phyloP scores from a whole-genome alignment of 1,140 invertebrate species.

The Philotrypesis tridentata region DNA sequence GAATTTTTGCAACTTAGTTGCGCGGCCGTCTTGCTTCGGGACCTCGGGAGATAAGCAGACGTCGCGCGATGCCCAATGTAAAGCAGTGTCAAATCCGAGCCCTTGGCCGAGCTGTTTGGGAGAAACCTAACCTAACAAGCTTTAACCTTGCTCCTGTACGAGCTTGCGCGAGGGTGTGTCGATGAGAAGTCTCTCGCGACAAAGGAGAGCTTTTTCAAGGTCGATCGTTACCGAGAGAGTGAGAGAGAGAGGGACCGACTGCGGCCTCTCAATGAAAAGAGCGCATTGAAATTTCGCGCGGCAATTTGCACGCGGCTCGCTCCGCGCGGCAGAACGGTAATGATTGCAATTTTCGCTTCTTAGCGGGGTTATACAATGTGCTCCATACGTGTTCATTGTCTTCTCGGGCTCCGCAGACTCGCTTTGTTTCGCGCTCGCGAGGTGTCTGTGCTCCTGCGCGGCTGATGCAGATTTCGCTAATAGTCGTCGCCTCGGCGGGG shows the following conservation, averaged over 20 bases:
- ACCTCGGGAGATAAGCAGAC: neutral
- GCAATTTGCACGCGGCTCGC: too few relatives aligned
- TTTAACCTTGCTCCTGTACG: neutral
- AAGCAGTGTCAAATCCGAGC: neutral
- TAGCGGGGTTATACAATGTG: too few relatives aligned
- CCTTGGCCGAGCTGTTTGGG: neutral
- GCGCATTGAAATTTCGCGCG: neutral
- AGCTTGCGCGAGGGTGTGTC: slow-evolving; percentile 33
- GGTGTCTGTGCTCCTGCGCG: too few relatives aligned
- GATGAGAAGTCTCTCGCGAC: neutral
- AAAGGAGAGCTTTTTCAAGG: slow-evolving; percentile 18
- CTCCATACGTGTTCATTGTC: neutral
- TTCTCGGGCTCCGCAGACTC: neutral
- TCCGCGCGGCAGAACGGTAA: too few relatives aligned
- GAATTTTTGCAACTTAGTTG: too few relatives aligned
- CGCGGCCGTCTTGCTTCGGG: neutral
- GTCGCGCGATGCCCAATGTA: neutral
- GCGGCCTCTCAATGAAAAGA: neutral
- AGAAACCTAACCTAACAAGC: slow-evolving; percentile 37
- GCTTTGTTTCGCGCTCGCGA: neutral
- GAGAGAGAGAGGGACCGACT: too few relatives aligned
- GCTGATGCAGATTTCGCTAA: too few relatives aligned
- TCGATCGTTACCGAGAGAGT: neutral
- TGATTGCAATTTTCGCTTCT: too few relatives aligned
- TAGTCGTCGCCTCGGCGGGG: too few relatives aligned